phyloP scores from a whole-genome alignment of 2,113 vertebrate genomes.

The Laticauda colubrina region DNA sequence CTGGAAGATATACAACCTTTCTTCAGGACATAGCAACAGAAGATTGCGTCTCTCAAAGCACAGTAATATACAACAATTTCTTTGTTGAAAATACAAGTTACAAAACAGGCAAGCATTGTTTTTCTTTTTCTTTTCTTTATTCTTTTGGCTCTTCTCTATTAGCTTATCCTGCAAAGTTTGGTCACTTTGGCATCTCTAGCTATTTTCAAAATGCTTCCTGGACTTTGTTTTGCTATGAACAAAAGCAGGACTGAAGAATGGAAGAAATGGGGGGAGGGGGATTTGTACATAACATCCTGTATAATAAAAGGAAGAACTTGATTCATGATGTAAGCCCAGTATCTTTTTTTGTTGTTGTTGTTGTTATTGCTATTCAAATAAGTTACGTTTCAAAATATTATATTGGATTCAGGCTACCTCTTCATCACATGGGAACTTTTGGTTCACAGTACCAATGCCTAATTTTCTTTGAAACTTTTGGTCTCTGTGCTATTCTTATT shows the following conservation, averaged over 20 bases:
- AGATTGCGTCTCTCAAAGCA: conserved; percentile 52
- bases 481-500: not conserved
- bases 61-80: conserved; percentile 50
- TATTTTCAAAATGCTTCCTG: conserved; percentile 44
- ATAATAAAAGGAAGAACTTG: conserved; percentile 65
- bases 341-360: not conserved
- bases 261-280: conserved; percentile 40
- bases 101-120: conserved; percentile 20
- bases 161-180: conserved; percentile 36
- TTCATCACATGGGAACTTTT: not conserved
- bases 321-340: not conserved
- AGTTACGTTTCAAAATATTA: not conserved
- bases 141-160: not conserved
- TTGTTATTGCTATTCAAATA: not conserved
- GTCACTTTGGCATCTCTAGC: conserved; percentile 37
- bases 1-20: not conserved
- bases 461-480: not conserved
- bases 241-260: conserved; percentile 48
- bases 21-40: not conserved
- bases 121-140: not conserved
- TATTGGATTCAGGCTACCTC: not conserved
- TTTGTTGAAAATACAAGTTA: conserved; percentile 6
- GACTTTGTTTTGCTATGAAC: conserved; percentile 55
- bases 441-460: not conserved
- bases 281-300: conserved; percentile 68